Conservation (phyloP, 2,888 invertebrate genomes). For the Ceriagrion tenellum region DNA sequence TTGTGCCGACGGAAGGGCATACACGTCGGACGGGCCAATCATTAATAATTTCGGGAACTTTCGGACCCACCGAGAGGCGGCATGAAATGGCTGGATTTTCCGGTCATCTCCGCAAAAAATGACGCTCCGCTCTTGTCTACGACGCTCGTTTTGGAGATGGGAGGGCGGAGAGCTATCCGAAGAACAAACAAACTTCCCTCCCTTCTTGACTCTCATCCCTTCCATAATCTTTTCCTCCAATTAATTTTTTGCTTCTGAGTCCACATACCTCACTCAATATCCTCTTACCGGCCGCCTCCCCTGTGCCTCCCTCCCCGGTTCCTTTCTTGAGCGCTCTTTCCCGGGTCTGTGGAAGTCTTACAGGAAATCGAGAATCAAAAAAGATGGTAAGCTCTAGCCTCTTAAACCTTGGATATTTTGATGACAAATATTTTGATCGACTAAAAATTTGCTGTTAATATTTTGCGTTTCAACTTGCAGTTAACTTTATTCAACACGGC, state of each 20-base stretch:
- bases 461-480: too few species aligned
- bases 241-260: slow-evolving; percentile 18
- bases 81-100: slow-evolving; percentile 25
- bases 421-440: too few species aligned
- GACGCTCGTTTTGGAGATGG: background rate
- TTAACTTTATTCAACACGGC: too few species aligned
- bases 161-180: background rate
- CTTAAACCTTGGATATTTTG: too few species aligned
- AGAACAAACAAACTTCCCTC: background rate
- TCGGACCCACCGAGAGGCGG: background rate
- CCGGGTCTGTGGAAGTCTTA: too few species aligned
- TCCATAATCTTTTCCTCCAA: background rate
- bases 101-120: slow-evolving; percentile 31
- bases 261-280: background rate
- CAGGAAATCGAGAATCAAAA: too few species aligned
- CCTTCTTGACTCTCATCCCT: background rate
- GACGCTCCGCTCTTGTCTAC: background rate
- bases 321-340: background rate
- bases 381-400: too few species aligned
- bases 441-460: too few species aligned
- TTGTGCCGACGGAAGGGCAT: background rate
- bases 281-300: background rate
- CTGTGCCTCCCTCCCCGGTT: background rate
- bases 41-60: background rate
- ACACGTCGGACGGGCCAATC: background rate